Conservation (phyloP, 2,888 invertebrate species). For the Eretmocerus hayati region DNA sequence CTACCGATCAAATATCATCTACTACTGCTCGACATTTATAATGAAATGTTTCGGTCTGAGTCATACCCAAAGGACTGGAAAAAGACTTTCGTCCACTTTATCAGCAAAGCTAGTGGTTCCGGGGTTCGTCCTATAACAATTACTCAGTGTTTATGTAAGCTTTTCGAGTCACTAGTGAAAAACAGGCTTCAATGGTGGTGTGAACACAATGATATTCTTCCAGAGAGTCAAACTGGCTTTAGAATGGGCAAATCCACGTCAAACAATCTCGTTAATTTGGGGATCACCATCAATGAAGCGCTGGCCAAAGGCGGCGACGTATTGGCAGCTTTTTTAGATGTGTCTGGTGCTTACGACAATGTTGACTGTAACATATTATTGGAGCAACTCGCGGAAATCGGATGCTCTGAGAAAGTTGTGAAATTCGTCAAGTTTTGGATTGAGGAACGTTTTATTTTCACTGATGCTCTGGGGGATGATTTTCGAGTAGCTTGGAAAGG, state of each 20-base stretch:
- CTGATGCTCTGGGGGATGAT: background rate
- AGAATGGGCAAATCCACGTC: background rate
- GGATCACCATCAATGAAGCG: background rate
- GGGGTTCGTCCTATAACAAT: background rate
- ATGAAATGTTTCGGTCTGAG: background rate
- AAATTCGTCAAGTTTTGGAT: slow-evolving; percentile 3
- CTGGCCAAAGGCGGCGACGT: background rate
- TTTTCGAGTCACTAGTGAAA: background rate
- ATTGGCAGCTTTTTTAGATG: background rate
- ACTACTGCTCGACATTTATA: background rate
- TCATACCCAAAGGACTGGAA: background rate
- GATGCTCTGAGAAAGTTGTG: background rate
- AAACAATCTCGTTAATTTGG: background rate
- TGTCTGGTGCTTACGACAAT: background rate
- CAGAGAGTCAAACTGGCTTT: background rate
- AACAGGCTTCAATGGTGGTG: background rate
- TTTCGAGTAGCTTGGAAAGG: background rate
- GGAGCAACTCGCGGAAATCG: background rate
- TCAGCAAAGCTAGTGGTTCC: background rate
- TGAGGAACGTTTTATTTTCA: background rate
- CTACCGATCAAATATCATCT: slow-evolving; percentile 1
- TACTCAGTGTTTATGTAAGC: background rate
- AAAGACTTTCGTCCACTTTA: background rate
- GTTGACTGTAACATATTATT: background rate
- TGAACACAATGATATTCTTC: background rate